Evolutionary conservation across 2,888 invertebrate genomes (phyloP).

Genomic region (Kuschelorhynchus macadamiae): DNA sequence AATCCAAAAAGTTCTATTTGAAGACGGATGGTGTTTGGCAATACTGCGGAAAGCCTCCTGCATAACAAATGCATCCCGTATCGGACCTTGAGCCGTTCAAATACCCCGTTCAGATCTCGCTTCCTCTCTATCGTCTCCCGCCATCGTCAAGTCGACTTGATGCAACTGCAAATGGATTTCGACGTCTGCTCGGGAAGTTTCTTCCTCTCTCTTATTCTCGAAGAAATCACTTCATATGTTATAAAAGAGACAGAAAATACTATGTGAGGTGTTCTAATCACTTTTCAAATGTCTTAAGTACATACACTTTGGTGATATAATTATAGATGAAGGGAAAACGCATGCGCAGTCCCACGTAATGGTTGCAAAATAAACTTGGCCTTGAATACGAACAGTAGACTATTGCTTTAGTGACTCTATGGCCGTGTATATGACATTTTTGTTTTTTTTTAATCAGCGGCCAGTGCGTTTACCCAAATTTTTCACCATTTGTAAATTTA

Average conservation of each 20-base stretch:
- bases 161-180: slow-evolving; percentile 20
- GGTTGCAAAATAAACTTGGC: slow-evolving; percentile 39
- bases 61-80: slow-evolving; percentile 43
- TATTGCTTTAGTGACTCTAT: slow-evolving; percentile 28
- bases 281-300: slow-evolving; percentile 37
- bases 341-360: slow-evolving; percentile 54
- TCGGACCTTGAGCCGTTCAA: slow-evolving; percentile 50
- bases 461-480: no score
- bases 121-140: slow-evolving; percentile 22
- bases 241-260: slow-evolving; percentile 14
- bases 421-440: slow-evolving; percentile 21
- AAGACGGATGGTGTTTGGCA: slow-evolving; percentile 25
- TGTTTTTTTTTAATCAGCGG: slow-evolving; percentile 31
- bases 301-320: slow-evolving; percentile 64
- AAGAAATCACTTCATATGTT: not conserved
- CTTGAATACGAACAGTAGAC: slow-evolving; percentile 35
- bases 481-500: no score
- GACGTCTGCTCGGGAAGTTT: slow-evolving; percentile 1
- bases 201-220: slow-evolving; percentile 9
- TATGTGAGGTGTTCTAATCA: not conserved
- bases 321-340: slow-evolving; percentile 60
- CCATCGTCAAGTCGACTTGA: no score
- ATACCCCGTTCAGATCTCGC: slow-evolving; percentile 37
- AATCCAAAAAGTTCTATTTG: no score
- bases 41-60: slow-evolving; percentile 32